Percentiles rank a stretch among this genome's conserved stretches.
Conservation (phyloP, 1,140 invertebrate genomes). For the Diuraphis noxia region DNA sequence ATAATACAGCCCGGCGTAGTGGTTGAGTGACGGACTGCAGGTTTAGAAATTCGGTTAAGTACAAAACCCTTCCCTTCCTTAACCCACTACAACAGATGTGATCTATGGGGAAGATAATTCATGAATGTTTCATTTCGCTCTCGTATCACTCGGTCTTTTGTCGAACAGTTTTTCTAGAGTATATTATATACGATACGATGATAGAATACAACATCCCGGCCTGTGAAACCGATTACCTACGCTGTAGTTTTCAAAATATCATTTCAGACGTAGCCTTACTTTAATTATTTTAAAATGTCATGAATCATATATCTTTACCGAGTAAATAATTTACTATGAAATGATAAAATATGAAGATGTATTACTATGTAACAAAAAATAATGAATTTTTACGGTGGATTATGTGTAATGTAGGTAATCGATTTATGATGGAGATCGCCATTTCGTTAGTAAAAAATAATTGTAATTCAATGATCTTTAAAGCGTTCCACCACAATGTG, state of each 20-base stretch:
- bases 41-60: conserved; percentile 43
- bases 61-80: neutral
- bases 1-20: neutral
- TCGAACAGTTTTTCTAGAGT: neutral
- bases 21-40: neutral
- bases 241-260: neutral
- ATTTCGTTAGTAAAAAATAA: neutral
- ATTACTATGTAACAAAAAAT: too few relatives aligned
- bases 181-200: neutral
- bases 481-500: neutral
- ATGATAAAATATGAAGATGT: too few relatives aligned
- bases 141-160: neutral
- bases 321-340: too few relatives aligned
- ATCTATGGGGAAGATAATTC: neutral
- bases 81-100: neutral
- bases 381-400: too few relatives aligned
- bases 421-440: neutral
- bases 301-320: neutral
- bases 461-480: neutral
- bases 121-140: conserved; percentile 46
- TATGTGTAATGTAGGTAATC: too few relatives aligned
- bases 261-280: neutral
- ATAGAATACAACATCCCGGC: neutral
- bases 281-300: neutral
- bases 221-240: neutral